These are phyloP conservation scores for Boloria euphrosyne DNA, from an alignment of 2,888 invertebrate genomes.

Conservation along the genomic window DNA sequence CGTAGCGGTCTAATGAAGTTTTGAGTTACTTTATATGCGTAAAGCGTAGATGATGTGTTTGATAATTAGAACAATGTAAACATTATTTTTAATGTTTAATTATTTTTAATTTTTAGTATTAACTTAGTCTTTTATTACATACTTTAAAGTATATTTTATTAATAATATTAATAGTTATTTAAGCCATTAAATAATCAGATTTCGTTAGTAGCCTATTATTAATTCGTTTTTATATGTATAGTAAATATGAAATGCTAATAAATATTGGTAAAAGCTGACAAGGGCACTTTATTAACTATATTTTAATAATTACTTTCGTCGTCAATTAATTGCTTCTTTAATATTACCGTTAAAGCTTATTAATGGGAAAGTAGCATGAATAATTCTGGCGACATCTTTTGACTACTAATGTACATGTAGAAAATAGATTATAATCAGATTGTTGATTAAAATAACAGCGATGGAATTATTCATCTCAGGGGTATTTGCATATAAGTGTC, in stretches of 20 bases:
- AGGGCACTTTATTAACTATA: constrained; percentile 2
- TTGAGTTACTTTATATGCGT: not conserved
- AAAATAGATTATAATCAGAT: constrained; percentile 30
- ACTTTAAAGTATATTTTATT: too few relatives aligned
- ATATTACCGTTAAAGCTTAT: constrained; percentile 14
- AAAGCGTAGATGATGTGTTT: too few relatives aligned
- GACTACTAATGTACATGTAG: constrained; percentile 36
- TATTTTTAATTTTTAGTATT: too few relatives aligned
- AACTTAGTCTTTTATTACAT: too few relatives aligned
- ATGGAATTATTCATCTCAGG: constrained; percentile 32
- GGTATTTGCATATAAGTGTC: constrained; percentile 36
- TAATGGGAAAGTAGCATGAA: constrained; percentile 21
- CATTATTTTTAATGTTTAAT: too few relatives aligned
- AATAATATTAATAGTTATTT: too few relatives aligned
- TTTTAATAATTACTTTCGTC: not conserved
- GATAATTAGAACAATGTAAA: too few relatives aligned
- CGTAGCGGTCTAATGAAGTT: not conserved
- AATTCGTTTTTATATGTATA: too few relatives aligned
- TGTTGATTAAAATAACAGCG: constrained; percentile 32
- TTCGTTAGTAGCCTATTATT: too few relatives aligned
- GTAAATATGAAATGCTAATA: too few relatives aligned
- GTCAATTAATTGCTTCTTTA: constrained; percentile 11
- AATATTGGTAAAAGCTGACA: too few relatives aligned
- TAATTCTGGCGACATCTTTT: constrained; percentile 16
- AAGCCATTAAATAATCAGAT: too few relatives aligned